phyloP scores from a whole-genome alignment of 2,888 invertebrate genomes.

The Tuberolachnus salignus region DNA sequence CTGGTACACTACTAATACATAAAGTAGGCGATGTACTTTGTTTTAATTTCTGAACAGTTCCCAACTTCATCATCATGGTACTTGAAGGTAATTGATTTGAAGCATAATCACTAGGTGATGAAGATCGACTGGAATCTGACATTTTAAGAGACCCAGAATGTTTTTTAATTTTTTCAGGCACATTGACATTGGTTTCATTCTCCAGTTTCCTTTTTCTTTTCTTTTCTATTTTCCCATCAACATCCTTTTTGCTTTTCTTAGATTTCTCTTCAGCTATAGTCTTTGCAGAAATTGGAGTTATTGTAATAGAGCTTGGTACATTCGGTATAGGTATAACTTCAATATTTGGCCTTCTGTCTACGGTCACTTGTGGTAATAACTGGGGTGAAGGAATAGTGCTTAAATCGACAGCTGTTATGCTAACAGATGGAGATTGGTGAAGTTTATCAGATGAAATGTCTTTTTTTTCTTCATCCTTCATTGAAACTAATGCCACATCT shows the following conservation, averaged over 20 bases:
- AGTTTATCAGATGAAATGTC: conserved; percentile 37
- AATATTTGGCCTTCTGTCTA: conserved; percentile 77
- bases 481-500: conserved; percentile 42
- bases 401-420: conserved; percentile 50
- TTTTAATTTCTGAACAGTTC: conserved; percentile 49
- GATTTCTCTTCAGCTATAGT: conserved; percentile 60
- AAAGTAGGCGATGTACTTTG: conserved; percentile 53
- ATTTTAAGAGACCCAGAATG: conserved; percentile 49
- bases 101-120: conserved; percentile 50
- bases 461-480: conserved; percentile 50
- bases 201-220: conserved; percentile 77
- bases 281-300: conserved; percentile 73
- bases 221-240: conserved; percentile 69
- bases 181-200: conserved; percentile 82
- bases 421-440: conserved; percentile 47
- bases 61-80: conserved; percentile 54
- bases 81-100: conserved; percentile 51
- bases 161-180: conserved; percentile 74
- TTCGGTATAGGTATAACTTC: conserved; percentile 80
- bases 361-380: conserved; percentile 62
- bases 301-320: conserved; percentile 81
- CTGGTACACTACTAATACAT: conserved; percentile 47
- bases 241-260: conserved; percentile 59
- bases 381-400: conserved; percentile 50
- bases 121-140: conserved; percentile 53